phyloP scores from a whole-genome alignment of 2,888 invertebrate genomes.

The Orchesella flavescens region DNA sequence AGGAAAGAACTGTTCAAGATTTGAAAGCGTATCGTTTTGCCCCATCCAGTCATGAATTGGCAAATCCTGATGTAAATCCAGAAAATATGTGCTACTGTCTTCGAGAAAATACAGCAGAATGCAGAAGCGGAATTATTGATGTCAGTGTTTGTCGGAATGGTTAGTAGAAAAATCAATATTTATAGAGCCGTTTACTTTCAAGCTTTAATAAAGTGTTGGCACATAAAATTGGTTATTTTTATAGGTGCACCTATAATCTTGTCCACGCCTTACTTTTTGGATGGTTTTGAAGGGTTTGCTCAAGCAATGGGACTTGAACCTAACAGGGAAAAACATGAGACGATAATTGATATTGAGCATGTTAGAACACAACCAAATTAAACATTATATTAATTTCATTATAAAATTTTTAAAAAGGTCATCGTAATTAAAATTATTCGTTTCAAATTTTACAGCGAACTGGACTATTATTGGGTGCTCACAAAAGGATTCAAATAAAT shows the following conservation, averaged over 20 bases:
- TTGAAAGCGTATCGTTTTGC: slow-evolving; percentile 37
- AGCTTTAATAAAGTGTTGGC: no score
- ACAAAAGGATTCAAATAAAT: slow-evolving; percentile 55
- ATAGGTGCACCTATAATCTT: slow-evolving; percentile 41
- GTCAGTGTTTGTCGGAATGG: slow-evolving; percentile 27
- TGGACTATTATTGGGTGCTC: slow-evolving; percentile 44
- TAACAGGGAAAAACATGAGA: slow-evolving; percentile 33
- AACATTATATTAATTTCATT: background rate
- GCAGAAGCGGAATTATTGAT: slow-evolving; percentile 42
- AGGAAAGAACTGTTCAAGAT: slow-evolving; percentile 25
- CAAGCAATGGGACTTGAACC: slow-evolving; percentile 1
- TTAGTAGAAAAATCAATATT: no score
- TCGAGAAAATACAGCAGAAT: slow-evolving; percentile 1
- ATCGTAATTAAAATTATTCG: background rate
- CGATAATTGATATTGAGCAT: slow-evolving; percentile 51
- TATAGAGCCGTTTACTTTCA: no score
- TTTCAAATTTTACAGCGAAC: slow-evolving; percentile 44
- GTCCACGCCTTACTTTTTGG: slow-evolving; percentile 48
- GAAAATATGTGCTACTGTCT: slow-evolving; percentile 43
- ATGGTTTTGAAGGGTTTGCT: slow-evolving; percentile 26
- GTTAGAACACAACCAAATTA: slow-evolving; percentile 14
- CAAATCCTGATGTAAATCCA: slow-evolving; percentile 5
- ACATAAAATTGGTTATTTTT: no score
- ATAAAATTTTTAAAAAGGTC: background rate
- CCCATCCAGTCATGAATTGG: slow-evolving; percentile 10